These are phyloP conservation scores for Oscheius sp. DNA, from an alignment of 2,888 invertebrate genomes.

Conservation along the genomic window DNA sequence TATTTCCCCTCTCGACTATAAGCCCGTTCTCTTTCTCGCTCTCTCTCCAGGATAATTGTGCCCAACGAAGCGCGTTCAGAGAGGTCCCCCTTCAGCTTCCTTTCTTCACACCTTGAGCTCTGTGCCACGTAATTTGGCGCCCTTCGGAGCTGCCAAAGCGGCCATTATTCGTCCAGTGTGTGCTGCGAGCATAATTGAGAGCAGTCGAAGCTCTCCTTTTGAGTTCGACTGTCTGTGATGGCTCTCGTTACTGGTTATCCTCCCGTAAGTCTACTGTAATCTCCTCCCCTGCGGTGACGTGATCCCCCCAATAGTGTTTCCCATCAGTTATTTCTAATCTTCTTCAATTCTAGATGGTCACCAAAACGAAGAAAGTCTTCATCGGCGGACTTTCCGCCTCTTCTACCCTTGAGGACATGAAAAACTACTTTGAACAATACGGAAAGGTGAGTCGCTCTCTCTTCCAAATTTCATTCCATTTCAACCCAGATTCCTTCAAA, in stretches of 20 bases:
- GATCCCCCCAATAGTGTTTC: no score
- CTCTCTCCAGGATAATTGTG: neutral
- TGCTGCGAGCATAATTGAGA: slow-evolving; percentile 17
- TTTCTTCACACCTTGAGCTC: slow-evolving; percentile 8
- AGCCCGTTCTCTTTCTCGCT: neutral
- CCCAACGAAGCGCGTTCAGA: slow-evolving; percentile 20
- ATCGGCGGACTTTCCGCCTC: slow-evolving; percentile 99
- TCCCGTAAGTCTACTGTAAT: slow-evolving; percentile 11
- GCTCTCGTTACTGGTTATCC: slow-evolving; percentile 31
- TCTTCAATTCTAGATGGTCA: slow-evolving; percentile 84
- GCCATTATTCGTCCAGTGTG: slow-evolving; percentile 10
- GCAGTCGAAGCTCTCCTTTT: neutral
- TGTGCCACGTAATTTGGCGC: slow-evolving; percentile 22
- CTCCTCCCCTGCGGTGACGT: no score
- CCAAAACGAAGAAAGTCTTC: slow-evolving; percentile 99
- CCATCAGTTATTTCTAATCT: neutral
- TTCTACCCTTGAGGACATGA: slow-evolving; percentile 98
- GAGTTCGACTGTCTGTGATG: neutral
- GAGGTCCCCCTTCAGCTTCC: neutral
- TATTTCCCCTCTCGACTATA: slow-evolving; percentile 3
- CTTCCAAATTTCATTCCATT: neutral
- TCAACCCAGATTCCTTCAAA: neutral
- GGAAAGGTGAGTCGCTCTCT: slow-evolving; percentile 82
- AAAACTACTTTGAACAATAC: slow-evolving; percentile 99
- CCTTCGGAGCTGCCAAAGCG: neutral